Evolutionary conservation across 2,113 vertebrate genomes (phyloP), one percentile per base, ranked within the genome.

Genomic region (Panthera leo): DNA sequence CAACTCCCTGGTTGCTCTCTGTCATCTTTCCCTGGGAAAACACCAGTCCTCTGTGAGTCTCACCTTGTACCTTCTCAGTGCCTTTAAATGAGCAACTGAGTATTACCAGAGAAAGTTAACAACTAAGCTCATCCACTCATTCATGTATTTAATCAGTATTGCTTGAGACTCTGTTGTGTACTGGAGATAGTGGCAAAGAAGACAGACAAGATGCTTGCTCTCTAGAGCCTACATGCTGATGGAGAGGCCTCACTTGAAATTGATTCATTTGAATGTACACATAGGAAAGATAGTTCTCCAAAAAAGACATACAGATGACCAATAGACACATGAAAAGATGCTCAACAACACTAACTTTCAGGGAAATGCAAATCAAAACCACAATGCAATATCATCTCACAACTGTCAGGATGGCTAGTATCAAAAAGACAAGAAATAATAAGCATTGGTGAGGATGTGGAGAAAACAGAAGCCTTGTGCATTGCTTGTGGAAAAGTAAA

Each of bases 81-180:
- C 75, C 48, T 48, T 83, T 39, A 61, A 7, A 42, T 71, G 65
- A 96, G 67, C 45, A 58, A 45, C 9, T 88, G 15, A 83, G n/a
- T 65, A 63, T 29, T 73, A 19, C 15, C 39, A 61, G 73, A 70
- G 18, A 82, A 86, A 93, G 65, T 31, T 79, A 73, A 19, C 14
- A 88, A 65, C 21, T 34, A n/a, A 95, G 36, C 19, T n/a, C 51
- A 71, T 71, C 73, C 55, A 75, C 34, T 45, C 53, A 51, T 76
- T 96, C 71, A 42, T 73, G 55, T 45, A 82, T 53, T 93, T 29
- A n/a, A 23, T 31, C 29, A 95, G 53, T n/a, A 93, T 83, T 86
- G 70, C 12, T 79, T 91, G 53, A 91, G 2, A 27, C 48, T 31
- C 58, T 88, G 55, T n/a, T 31, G 29, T 39, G 91, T 95, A 58